Evolutionary conservation across 2,113 vertebrate genomes (phyloP).

Genomic region (Hyperoodon ampullatus): DNA sequence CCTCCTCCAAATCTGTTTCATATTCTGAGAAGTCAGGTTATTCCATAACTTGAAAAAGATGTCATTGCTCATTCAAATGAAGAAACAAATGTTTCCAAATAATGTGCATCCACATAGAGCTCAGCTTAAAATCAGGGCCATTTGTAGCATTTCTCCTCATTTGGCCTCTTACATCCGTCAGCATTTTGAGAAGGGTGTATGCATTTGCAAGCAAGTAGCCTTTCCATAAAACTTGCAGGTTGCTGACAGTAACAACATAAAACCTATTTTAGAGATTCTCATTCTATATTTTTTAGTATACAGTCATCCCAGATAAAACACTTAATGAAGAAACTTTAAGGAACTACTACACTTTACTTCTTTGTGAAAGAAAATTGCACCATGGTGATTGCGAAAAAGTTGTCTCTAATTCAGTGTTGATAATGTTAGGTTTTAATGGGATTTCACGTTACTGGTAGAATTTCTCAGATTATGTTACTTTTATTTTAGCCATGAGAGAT

Average conservation of each 20-base stretch:
- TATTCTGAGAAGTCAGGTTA: constrained; percentile 34
- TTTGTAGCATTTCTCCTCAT: not conserved
- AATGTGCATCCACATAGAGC: not conserved
- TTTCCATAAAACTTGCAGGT: constrained; percentile 25
- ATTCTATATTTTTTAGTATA: not conserved
- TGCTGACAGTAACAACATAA: not conserved
- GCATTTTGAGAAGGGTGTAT: not conserved
- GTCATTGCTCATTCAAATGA: not conserved
- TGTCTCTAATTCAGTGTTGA: constrained; percentile 23
- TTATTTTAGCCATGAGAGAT: constrained; percentile 8
- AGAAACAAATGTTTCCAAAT: not conserved
- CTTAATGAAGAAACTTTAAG: not conserved
- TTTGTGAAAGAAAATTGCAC: constrained; percentile 23
- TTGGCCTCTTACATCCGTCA: not conserved
- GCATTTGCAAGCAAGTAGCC: not conserved
- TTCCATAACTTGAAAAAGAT: not conserved
- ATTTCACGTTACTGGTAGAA: constrained; percentile 43
- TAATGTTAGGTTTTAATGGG: not conserved
- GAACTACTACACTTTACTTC: not conserved
- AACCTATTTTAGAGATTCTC: not conserved
- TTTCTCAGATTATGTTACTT: not conserved
- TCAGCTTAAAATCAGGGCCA: not conserved
- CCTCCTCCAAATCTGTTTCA: not conserved
- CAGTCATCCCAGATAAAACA: not conserved
- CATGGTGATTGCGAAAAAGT: not conserved